These are phyloP conservation scores for Karalla daura DNA, from an alignment of 2,797 vertebrate species.

Conservation along the genomic window DNA sequence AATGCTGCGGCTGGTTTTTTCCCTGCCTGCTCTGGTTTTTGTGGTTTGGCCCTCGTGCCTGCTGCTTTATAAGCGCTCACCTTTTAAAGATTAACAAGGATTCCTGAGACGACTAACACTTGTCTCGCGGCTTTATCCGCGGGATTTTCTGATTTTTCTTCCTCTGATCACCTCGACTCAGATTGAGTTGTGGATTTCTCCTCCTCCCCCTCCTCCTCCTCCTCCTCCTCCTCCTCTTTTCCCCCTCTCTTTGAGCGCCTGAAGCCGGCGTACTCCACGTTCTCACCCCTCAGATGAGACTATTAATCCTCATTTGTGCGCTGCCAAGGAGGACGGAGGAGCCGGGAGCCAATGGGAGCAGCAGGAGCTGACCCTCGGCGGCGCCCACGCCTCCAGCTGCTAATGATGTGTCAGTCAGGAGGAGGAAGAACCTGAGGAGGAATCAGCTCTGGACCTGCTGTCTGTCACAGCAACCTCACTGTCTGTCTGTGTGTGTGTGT, in stretches of 20 bases:
- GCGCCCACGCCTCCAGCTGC: constrained; percentile 59
- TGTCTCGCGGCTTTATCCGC: constrained; percentile 50
- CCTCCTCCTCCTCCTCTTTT: neutral
- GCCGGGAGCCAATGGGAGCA: constrained; percentile 64
- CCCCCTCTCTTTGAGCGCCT: constrained; percentile 4
- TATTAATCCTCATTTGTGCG: constrained; percentile 70
- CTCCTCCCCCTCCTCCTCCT: neutral
- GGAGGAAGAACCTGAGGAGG: constrained; percentile 45
- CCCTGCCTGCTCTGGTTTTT: constrained; percentile 69
- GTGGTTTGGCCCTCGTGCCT: constrained; percentile 66
- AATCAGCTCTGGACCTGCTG: constrained; percentile 63
- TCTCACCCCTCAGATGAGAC: constrained; percentile 55
- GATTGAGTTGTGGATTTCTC: constrained; percentile 17
- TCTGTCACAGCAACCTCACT: too few species aligned
- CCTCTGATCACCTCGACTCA: constrained; percentile 30
- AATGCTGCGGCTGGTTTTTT: constrained; percentile 70
- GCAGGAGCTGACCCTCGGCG: constrained; percentile 60
- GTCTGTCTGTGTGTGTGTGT: too few species aligned
- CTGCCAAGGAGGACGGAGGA: constrained; percentile 52
- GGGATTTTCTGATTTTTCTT: constrained; percentile 30
- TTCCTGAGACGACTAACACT: constrained; percentile 53
- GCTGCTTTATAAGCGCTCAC: constrained; percentile 61
- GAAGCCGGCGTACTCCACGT: constrained; percentile 39
- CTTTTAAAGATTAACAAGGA: constrained; percentile 71
- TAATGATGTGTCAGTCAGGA: constrained; percentile 73